Base-by-base conservation (phyloP, 2,888 invertebrate species). In the Trissoscelio sp. region DNA sequence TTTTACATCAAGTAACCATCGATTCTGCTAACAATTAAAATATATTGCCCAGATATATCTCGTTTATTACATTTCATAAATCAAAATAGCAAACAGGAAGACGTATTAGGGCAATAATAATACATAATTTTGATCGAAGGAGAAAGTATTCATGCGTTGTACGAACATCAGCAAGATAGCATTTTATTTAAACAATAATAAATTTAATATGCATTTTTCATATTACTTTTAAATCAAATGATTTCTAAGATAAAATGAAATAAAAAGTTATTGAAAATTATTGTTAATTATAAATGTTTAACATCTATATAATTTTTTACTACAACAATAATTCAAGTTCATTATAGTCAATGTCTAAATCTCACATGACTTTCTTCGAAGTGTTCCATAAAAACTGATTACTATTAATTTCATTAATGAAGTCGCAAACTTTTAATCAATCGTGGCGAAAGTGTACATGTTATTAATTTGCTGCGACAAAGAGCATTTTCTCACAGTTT, bases 401-500 rank as follows among this genome's bases (percentile, higher is more conserved):
- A 44, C 62, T 4, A 42, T 12, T 62, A 53, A 64, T 44, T 53
- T 51, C 42, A 42, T 75, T 60, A 51, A 39, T 73, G 39, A 34
- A 46, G 12, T 44, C 12, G 48, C 48, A 46, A 62, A 62, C 60
- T 22, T 24, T 24, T 58, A 67, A 31, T 64, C 69, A 70, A 70
- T 78, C 48, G 51, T 14, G 48, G 66, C 62, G 79, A 79, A 79
- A 79, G 79, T 69, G 55, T 22, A 14, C 42, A n/a, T 37, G 46
- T 79, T n/a, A 79, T 69, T 74, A 79, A 79, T 79, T 6, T 58
- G 66, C 66, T n/a, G 55, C 67, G 62, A 77, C 48, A 48, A 46
- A 28, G 48, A 16, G 11, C 20, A 9, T 37, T 57, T 81, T 78
- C 81, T 55, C 77, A 78, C 73, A 81, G 60, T 78, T 81, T 81